Base-by-base conservation (phyloP, 92 coral and sea anemone genomes). In the Epizoanthus rinbou region DNA sequence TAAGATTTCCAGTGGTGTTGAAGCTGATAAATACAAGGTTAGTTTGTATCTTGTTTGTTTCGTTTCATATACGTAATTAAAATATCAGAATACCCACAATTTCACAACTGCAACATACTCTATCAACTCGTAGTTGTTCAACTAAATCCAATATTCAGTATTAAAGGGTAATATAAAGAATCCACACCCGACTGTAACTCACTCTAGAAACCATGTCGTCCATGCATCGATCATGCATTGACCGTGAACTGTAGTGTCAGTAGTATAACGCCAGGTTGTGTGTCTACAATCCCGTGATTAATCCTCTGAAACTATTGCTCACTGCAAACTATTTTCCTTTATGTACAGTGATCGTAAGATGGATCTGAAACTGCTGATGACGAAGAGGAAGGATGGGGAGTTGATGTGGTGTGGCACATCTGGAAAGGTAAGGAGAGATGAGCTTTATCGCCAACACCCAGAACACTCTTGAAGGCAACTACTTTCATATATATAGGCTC, bases 391-490 rank as follows among this genome's bases (percentile, higher is more conserved):
- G 86, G 98, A 96, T 86, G 99, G 99, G 41, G 98, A 94, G 25
- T 83, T 96, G 85, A 90, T 96, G 88, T 96, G 99, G 99, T 93
- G 99, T 80, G 99, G 99, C 0, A 96, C 98, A 10, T 96, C 99
- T 50, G 99, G 98, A 57, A 91, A 94, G 95, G 98, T 92, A 90
- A 31, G 16, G 16, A n/a, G 16, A 4, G 54, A 50, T 10, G 15
- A 50, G 15, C 56, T 22, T 3, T 18, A 15, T 19, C 14, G 14
- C 31, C 57, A 24, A 6, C 13, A 22, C 41, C 9, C 10, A 56
- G 1, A 75, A 1, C 23, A 52, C 18, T 28, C 67, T 15, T 21
- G 0, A 21, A 50, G 5, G 39, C 39, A 35, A n/a, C 41, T 7
- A 47, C 53, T 47, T 47, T 0, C 10, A 50, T 64, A 37, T 37